phyloP scores from a whole-genome alignment of 92 coral and sea anemone genomes.

The Chrysogorgia sp. region DNA sequence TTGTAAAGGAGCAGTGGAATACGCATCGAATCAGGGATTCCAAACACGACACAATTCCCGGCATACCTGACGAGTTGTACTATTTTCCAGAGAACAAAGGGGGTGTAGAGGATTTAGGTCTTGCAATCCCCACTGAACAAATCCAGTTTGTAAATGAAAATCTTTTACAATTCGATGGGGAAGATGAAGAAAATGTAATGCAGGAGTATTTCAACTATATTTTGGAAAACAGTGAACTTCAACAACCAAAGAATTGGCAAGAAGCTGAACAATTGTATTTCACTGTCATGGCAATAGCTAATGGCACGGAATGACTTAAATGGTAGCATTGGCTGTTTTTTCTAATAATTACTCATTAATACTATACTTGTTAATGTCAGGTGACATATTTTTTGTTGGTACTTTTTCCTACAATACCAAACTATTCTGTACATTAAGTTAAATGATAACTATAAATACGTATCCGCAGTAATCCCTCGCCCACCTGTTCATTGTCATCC shows the following conservation, averaged over 20 bases:
- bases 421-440: no score
- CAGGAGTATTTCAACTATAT: constrained; percentile 52
- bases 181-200: constrained; percentile 32
- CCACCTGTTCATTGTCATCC: no score
- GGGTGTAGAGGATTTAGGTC: constrained; percentile 52
- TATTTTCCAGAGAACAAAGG: constrained; percentile 56
- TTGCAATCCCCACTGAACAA: constrained; percentile 21
- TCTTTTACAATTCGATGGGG: constrained; percentile 43
- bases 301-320: neutral
- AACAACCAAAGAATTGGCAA: constrained; percentile 50
- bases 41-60: constrained; percentile 62
- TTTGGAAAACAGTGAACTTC: constrained; percentile 11
- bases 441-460: no score
- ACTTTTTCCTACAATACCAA: no score
- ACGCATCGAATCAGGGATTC: constrained; percentile 62
- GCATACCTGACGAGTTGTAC: constrained; percentile 59
- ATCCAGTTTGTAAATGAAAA: constrained; percentile 45
- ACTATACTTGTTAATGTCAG: no score
- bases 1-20: constrained; percentile 66
- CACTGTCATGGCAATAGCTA: constrained; percentile 42
- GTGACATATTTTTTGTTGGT: no score
- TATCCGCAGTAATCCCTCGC: no score
- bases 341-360: no score
- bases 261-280: constrained; percentile 51
- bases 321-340: no score